Conservation (phyloP, 2,113 vertebrate genomes). For the Sinocyclocheilus grahami region DNA sequence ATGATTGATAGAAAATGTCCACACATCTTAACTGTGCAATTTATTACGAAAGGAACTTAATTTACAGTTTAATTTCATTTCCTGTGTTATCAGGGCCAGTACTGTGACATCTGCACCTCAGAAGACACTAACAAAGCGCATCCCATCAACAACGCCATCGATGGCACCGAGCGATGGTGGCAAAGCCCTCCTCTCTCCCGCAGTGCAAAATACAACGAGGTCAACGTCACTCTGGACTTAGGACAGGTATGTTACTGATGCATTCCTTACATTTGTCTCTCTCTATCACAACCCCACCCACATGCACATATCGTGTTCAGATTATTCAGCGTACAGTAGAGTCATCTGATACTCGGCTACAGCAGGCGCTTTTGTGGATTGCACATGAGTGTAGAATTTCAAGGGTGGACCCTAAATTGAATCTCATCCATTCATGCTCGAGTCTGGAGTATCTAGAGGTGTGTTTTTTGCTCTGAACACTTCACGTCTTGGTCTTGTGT, state of each 20-base stretch:
- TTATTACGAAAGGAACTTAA: background rate
- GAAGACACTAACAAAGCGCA: conserved; percentile 86
- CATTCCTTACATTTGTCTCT: background rate
- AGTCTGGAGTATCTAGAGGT: background rate
- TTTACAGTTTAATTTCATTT: background rate
- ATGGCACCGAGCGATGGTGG: conserved; percentile 99
- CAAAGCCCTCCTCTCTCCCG: conserved; percentile 96
- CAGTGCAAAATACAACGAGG: conserved; percentile 87
- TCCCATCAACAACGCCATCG: conserved; percentile 90
- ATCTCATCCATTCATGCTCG: conserved; percentile 14
- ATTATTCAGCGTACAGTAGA: conserved; percentile 37
- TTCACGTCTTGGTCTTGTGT: background rate
- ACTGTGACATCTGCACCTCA: conserved; percentile 91
- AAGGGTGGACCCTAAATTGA: conserved; percentile 36
- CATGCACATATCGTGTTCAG: background rate
- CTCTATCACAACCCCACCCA: background rate
- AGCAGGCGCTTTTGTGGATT: conserved; percentile 40
- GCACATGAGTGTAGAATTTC: conserved; percentile 39
- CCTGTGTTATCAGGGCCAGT: conserved; percentile 84
- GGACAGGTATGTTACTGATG: conserved; percentile 84
- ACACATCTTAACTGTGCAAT: background rate
- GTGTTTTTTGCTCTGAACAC: background rate
- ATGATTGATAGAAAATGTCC: background rate
- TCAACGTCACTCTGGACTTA: conserved; percentile 95
- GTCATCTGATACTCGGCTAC: conserved; percentile 36